Conservation (phyloP, 92 coral and sea anemone genomes). For the Zoanthus gigantus region DNA sequence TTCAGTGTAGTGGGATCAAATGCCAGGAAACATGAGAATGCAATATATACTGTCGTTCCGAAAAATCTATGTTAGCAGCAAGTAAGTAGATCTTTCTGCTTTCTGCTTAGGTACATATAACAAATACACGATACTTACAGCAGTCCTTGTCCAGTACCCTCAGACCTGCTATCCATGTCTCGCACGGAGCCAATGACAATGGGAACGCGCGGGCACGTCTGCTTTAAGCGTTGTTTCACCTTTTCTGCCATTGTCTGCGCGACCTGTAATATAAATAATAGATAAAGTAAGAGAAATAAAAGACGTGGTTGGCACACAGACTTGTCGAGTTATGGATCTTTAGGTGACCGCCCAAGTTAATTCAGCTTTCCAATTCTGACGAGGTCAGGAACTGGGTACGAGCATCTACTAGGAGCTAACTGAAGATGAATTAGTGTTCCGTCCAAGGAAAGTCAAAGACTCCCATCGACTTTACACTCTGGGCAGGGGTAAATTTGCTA, state of each 20-base stretch:
- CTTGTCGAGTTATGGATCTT: too few species aligned
- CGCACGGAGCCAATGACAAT: constrained; percentile 67
- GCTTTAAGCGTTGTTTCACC: constrained; percentile 61
- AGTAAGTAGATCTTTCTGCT: constrained; percentile 15
- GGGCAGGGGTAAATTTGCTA: too few species aligned
- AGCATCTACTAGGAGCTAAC: too few species aligned
- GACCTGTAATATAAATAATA: constrained; percentile 54
- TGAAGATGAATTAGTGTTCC: too few species aligned
- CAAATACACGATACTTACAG: constrained; percentile 65
- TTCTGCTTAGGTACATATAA: too few species aligned
- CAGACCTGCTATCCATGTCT: constrained; percentile 80
- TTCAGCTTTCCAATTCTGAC: too few species aligned
- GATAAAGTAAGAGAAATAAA: not conserved
- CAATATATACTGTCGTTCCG: not conserved
- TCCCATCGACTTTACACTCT: too few species aligned
- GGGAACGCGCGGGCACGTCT: constrained; percentile 58
- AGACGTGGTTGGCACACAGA: too few species aligned
- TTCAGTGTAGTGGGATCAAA: constrained; percentile 23
- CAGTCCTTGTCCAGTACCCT: constrained; percentile 93
- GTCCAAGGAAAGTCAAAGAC: too few species aligned
- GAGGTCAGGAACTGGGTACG: too few species aligned
- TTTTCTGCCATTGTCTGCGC: constrained; percentile 90
- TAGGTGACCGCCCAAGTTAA: too few species aligned
- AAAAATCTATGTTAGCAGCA: not conserved
- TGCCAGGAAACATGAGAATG: constrained; percentile 8